These are phyloP conservation scores for Linepithema humile DNA, from an alignment of 1,140 invertebrate species.

Conservation along the genomic window DNA sequence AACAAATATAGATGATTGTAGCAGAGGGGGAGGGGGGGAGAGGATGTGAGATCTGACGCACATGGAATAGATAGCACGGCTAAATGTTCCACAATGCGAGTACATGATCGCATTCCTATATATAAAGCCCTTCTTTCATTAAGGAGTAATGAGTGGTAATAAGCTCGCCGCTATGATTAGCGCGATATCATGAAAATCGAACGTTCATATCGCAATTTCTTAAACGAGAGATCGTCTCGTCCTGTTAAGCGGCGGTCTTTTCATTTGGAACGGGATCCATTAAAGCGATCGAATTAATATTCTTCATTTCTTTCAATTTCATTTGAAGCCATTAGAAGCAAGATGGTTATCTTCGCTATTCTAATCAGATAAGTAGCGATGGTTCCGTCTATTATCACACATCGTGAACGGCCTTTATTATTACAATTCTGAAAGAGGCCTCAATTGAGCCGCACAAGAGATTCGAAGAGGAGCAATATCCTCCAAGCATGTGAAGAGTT, in stretches of 20 bases:
- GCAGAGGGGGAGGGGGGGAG: not conserved
- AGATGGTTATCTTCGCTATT: not conserved
- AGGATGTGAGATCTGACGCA: not conserved
- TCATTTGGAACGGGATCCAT: not conserved
- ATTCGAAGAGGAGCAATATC: not conserved
- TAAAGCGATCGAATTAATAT: not conserved
- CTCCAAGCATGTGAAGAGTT: not conserved
- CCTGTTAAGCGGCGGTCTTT: not conserved
- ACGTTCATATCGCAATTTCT: not conserved
- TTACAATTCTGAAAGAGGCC: not conserved
- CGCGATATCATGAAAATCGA: not conserved
- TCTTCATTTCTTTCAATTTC: not conserved
- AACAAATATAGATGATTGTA: constrained; percentile 17
- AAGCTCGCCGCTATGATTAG: not conserved
- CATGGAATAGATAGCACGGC: not conserved
- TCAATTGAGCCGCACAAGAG: not conserved
- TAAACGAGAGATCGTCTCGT: constrained; percentile 2
- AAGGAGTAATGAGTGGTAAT: not conserved
- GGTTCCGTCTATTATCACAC: not conserved
- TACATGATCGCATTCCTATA: not conserved
- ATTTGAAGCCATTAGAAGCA: not conserved
- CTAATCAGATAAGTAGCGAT: not conserved
- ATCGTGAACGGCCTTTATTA: not conserved
- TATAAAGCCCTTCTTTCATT: not conserved
- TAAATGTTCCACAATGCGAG: not conserved